Evolutionary conservation across 1,140 invertebrate genomes (phyloP), one percentile per base, ranked within the genome.

Genomic region (Aphaenogaster ashmeadi): DNA sequence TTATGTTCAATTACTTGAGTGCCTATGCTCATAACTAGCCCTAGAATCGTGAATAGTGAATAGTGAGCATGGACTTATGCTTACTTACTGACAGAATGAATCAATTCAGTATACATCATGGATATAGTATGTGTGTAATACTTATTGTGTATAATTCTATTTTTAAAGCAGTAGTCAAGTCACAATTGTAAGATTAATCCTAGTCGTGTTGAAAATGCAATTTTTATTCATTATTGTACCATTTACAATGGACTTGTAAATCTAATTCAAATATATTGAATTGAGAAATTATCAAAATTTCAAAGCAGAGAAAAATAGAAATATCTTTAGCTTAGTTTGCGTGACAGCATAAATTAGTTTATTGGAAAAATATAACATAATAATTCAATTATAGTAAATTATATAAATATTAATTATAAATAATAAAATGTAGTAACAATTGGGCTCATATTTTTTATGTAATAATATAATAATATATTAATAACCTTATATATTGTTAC

Each of bases 11-110:
- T 56, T 38, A 3, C 11, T 38, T 38, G 4, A 50, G 64, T 41
- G 8, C 8, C 7, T 47, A 27, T 13, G 13, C 8, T 38, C 21
- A 8, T 47, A 56, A 81, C 41, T 44, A 81, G 7, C 18, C 11
- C 6, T 83, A 72, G 21, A 72, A 60, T 71, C 50, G 15, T 71
- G 38, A 47, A 72, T 72, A 71, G 15, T 69, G 21, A 69, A 69
- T 71, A 69, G n/a, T 27, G 38, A 33, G 4, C 5, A 33, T 38
- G 0, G 15, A 47, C 4, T 44, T 36, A 81, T 18, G 6, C 21
- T 54, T 15, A 18, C 11, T 44, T 27, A 50, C 15, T 8, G 69
- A 60, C 5, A 67, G 13, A 54, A 41, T 69, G 36, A 80, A 27
- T 54, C 78, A 69, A 67, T 80, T 80, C 67, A 60, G 13, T 47